phyloP scores from a whole-genome alignment of 2,888 invertebrate species.

The Oxyteleia sp. region DNA sequence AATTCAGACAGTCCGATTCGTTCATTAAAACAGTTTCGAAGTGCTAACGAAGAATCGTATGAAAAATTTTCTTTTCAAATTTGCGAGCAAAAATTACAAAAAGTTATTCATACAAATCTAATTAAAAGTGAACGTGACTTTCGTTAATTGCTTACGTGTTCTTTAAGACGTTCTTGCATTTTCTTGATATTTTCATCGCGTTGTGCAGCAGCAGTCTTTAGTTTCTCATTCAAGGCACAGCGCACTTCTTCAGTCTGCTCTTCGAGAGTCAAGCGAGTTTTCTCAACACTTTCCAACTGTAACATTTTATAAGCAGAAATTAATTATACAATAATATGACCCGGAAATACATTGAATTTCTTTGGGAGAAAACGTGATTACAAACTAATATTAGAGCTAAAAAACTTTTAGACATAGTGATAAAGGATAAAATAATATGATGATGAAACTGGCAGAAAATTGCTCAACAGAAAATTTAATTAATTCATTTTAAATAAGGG shows the following conservation, averaged over 20 bases:
- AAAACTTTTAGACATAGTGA: too few relatives aligned
- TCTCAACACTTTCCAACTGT: constrained; percentile 89
- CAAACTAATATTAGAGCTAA: too few relatives aligned
- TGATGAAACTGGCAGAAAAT: too few relatives aligned
- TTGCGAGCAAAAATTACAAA: constrained; percentile 21
- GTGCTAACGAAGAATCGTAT: constrained; percentile 17
- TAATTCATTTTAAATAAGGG: too few relatives aligned
- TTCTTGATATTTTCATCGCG: constrained; percentile 97
- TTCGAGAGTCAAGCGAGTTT: constrained; percentile 92
- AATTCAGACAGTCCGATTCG: constrained; percentile 5
- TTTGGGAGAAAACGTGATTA: background rate
- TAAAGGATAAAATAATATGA: too few relatives aligned
- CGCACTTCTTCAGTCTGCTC: constrained; percentile 95
- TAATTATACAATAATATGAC: constrained; percentile 20
- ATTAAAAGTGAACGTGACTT: constrained; percentile 58
- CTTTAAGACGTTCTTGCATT: constrained; percentile 96
- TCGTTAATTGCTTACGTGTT: constrained; percentile 92
- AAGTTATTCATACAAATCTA: constrained; percentile 44
- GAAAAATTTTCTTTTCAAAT: constrained; percentile 21
- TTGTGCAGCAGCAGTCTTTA: constrained; percentile 95
- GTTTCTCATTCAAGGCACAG: constrained; percentile 95
- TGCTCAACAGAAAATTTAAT: too few relatives aligned
- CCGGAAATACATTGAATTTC: background rate
- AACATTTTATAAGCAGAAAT: constrained; percentile 42
- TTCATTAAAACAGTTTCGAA: constrained; percentile 32